These are phyloP conservation scores for Ormyrus thymus DNA, from an alignment of 2,888 invertebrate species.

Conservation along the genomic window DNA sequence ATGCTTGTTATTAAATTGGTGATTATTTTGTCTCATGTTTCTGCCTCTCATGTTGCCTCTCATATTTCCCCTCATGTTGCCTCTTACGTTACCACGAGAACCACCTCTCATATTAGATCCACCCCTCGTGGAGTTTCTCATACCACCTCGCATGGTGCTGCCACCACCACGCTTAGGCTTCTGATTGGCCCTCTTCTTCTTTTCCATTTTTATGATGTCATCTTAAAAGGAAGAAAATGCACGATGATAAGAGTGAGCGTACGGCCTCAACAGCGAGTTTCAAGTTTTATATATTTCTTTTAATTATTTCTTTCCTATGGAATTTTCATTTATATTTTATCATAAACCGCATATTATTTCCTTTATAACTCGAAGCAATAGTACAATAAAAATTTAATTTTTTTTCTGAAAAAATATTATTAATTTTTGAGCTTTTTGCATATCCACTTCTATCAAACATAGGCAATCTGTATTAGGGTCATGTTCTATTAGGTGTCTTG, in stretches of 20 bases:
- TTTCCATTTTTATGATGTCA: conserved; percentile 75
- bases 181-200: conserved; percentile 66
- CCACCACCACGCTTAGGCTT: conserved; percentile 62
- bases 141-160: conserved; percentile 45
- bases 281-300: conserved; percentile 40
- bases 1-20: conserved; percentile 50
- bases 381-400: conserved; percentile 25
- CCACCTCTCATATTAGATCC: conserved; percentile 38
- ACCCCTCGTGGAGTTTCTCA: conserved; percentile 56
- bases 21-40: conserved; percentile 53
- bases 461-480: background rate
- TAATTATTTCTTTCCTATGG: conserved; percentile 26
- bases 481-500: background rate
- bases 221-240: conserved; percentile 74
- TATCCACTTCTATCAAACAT: conserved; percentile 18
- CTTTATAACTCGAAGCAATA: conserved; percentile 28
- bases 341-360: conserved; percentile 11
- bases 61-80: conserved; percentile 58
- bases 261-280: conserved; percentile 63
- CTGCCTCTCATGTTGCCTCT: conserved; percentile 58
- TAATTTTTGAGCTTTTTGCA: conserved; percentile 22
- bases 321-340: conserved; percentile 22
- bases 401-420: conserved; percentile 20
- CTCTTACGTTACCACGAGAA: conserved; percentile 52
- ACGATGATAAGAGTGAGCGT: conserved; percentile 63